These are phyloP conservation scores for Patella ulyssiponensis DNA, from an alignment of 2,888 invertebrate genomes.

Conservation along the genomic window DNA sequence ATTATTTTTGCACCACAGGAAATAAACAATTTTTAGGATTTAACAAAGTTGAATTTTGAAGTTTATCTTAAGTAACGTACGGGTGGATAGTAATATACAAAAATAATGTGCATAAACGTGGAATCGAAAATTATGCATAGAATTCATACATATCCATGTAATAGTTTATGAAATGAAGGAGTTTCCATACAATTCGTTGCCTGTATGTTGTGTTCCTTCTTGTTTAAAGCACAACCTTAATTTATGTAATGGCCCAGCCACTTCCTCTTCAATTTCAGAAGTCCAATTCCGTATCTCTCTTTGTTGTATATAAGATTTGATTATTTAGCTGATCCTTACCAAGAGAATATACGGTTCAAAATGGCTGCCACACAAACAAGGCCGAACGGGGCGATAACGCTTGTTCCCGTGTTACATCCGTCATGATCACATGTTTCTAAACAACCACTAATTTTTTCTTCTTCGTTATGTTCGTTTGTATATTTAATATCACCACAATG, in stretches of 20 bases:
- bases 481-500: constrained; percentile 64
- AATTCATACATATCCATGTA: neutral
- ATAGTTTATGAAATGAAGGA: too few species aligned
- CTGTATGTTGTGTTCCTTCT: too few species aligned
- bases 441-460: constrained; percentile 57
- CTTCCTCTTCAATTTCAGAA: too few species aligned
- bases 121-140: neutral
- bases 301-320: too few species aligned
- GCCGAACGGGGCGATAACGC: neutral
- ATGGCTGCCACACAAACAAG: neutral
- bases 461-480: constrained; percentile 41
- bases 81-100: neutral
- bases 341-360: neutral
- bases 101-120: constrained; percentile 7
- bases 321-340: too few species aligned
- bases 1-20: too few species aligned
- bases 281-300: too few species aligned
- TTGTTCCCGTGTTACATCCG: constrained; percentile 62
- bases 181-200: too few species aligned
- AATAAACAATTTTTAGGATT: too few species aligned
- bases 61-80: too few species aligned
- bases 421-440: constrained; percentile 65
- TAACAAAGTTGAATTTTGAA: too few species aligned
- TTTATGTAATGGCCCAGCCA: too few species aligned
- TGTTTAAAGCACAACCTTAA: neutral